phyloP scores from a whole-genome alignment of 2,888 invertebrate species.

The Chloroclysta siterata region DNA sequence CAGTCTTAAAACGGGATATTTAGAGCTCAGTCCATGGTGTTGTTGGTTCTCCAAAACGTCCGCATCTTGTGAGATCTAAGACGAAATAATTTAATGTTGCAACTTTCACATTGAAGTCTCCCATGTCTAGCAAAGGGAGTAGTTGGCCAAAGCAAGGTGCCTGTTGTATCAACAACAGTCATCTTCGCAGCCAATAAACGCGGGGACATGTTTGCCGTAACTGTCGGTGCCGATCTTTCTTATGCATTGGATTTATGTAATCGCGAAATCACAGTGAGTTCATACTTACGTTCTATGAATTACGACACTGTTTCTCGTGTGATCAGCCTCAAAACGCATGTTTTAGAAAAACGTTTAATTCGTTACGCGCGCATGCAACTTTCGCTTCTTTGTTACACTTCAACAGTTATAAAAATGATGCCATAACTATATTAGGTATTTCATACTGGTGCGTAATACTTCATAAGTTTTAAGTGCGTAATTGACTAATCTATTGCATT shows the following conservation, averaged over 20 bases:
- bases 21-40: conserved; percentile 43
- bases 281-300: conserved; percentile 34
- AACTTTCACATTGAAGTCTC: conserved; percentile 21
- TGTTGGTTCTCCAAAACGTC: conserved; percentile 37
- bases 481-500: not conserved
- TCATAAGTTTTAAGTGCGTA: conserved; percentile 3
- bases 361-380: conserved; percentile 60
- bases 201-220: conserved; percentile 1
- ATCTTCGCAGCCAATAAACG: not conserved
- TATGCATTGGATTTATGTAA: conserved; percentile 45
- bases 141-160: not conserved
- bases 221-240: conserved; percentile 4
- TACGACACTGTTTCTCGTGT: conserved; percentile 45
- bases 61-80: conserved; percentile 8
- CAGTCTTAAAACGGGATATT: conserved; percentile 45
- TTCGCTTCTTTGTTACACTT: conserved; percentile 67
- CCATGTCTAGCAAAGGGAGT: not conserved
- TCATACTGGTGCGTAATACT: not conserved
- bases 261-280: conserved; percentile 11
- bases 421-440: conserved; percentile 36
- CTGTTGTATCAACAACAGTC: not conserved
- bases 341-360: conserved; percentile 56
- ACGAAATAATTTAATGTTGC: conserved; percentile 9
- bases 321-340: conserved; percentile 50
- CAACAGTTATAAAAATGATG: conserved; percentile 52